Evolutionary conservation across 2,888 invertebrate species (phyloP).

Genomic region (Polylopha cassiicola): DNA sequence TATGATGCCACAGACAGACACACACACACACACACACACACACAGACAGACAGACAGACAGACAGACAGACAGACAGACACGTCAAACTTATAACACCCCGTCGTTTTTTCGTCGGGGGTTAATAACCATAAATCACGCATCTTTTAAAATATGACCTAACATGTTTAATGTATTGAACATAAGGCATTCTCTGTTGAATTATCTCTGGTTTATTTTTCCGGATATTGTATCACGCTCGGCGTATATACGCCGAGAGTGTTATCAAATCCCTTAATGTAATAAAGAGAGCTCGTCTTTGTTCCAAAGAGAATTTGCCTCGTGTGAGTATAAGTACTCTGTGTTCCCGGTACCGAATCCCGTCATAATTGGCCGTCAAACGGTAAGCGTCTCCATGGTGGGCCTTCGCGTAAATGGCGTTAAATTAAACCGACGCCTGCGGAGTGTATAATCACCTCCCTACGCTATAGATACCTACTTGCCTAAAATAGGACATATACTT

Average conservation of each 20-base stretch:
- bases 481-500: neutral
- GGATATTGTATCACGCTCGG: conserved; percentile 6
- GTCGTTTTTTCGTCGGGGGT: too few species aligned
- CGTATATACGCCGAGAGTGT: conserved; percentile 8
- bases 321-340: conserved; percentile 10
- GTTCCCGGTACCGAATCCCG: conserved; percentile 23
- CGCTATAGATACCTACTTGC: neutral
- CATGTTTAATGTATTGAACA: too few species aligned
- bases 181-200: too few species aligned
- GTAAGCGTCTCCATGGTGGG: conserved; percentile 28
- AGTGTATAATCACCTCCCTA: conserved; percentile 40
- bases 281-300: conserved; percentile 16
- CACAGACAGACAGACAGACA: too few species aligned
- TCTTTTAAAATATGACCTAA: too few species aligned
- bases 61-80: too few species aligned
- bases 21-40: too few species aligned
- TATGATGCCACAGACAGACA: too few species aligned
- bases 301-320: conserved; percentile 17
- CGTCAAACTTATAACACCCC: too few species aligned
- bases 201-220: too few species aligned
- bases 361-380: conserved; percentile 45
- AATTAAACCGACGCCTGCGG: conserved; percentile 41
- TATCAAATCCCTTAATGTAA: conserved; percentile 17
- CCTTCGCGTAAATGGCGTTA: conserved; percentile 43
- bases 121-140: too few species aligned